These are phyloP conservation scores for Zaprionus obscuricornis DNA, from an alignment of 2,888 invertebrate genomes.

Conservation along the genomic window DNA sequence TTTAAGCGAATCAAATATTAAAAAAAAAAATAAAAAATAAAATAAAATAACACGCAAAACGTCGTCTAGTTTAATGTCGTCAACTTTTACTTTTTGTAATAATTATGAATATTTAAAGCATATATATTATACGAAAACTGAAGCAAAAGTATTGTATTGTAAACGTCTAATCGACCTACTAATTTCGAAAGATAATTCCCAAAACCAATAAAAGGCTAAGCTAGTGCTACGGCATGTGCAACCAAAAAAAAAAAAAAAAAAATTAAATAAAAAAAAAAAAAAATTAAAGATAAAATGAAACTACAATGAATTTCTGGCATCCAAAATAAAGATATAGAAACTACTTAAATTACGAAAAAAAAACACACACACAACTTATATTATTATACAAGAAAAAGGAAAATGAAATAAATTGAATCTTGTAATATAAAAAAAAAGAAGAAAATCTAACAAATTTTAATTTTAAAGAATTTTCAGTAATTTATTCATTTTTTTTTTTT, in stretches of 20 bases:
- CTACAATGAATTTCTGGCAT: slow-evolving; percentile 69
- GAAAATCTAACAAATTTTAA: too few relatives aligned
- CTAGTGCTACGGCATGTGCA: slow-evolving; percentile 64
- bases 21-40: too few relatives aligned
- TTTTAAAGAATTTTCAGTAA: too few relatives aligned
- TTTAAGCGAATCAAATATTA: slow-evolving; percentile 71
- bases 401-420: slow-evolving; percentile 82
- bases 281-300: slow-evolving; percentile 43
- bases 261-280: slow-evolving; percentile 17
- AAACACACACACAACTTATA: slow-evolving; percentile 69
- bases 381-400: slow-evolving; percentile 81
- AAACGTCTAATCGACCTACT: slow-evolving; percentile 65
- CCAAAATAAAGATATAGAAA: slow-evolving; percentile 64
- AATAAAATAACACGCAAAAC: too few relatives aligned
- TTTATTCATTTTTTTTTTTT: too few relatives aligned
- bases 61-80: slow-evolving; percentile 82
- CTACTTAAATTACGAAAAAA: slow-evolving; percentile 63
- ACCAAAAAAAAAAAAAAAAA: slow-evolving; percentile 47
- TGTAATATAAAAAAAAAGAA: slow-evolving; percentile 81
- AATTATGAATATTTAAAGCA: slow-evolving; percentile 78
- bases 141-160: slow-evolving; percentile 59
- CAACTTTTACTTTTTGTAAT: slow-evolving; percentile 81
- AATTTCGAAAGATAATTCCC: slow-evolving; percentile 53
- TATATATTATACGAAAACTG: slow-evolving; percentile 56
- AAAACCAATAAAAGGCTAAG: slow-evolving; percentile 33